Conservation (phyloP, 2,113 vertebrate genomes). For the Sinocyclocheilus anophthalmus region DNA sequence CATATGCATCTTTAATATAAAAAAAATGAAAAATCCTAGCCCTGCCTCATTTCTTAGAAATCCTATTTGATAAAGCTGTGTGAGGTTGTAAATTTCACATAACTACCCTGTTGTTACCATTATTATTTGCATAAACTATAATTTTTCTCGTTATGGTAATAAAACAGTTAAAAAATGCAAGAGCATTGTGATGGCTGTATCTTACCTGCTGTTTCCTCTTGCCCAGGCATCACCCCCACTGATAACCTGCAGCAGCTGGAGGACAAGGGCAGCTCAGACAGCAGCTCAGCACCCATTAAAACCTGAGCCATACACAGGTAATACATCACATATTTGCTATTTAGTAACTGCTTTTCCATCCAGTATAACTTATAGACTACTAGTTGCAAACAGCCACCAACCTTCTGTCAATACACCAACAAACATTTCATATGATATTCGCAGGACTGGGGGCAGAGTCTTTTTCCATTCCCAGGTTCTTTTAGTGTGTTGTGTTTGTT, state of each 20-base stretch:
- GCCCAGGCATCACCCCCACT: slow-evolving; percentile 49
- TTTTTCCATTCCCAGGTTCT: background rate
- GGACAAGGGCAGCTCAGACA: slow-evolving; percentile 35
- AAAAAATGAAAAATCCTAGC: background rate
- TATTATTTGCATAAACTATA: background rate
- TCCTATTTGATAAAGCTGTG: background rate
- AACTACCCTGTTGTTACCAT: background rate
- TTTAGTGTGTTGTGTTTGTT: background rate
- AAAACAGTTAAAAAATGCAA: background rate
- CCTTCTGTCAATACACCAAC: background rate
- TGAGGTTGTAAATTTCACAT: background rate
- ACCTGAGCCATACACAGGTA: slow-evolving; percentile 38
- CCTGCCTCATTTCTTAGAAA: background rate
- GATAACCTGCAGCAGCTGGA: slow-evolving; percentile 55
- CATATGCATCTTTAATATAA: background rate
- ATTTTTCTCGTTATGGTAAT: background rate
- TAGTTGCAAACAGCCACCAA: background rate
- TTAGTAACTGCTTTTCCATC: background rate
- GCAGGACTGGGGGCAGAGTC: background rate
- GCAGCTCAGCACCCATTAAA: slow-evolving; percentile 6
- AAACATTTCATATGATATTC: background rate
- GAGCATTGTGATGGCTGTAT: background rate
- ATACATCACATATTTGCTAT: background rate
- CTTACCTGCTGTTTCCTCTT: slow-evolving; percentile 24
- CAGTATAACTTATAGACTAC: background rate